These are phyloP conservation scores for Herminia tarsipennalis DNA, from an alignment of 2,888 invertebrate genomes.

Conservation along the genomic window DNA sequence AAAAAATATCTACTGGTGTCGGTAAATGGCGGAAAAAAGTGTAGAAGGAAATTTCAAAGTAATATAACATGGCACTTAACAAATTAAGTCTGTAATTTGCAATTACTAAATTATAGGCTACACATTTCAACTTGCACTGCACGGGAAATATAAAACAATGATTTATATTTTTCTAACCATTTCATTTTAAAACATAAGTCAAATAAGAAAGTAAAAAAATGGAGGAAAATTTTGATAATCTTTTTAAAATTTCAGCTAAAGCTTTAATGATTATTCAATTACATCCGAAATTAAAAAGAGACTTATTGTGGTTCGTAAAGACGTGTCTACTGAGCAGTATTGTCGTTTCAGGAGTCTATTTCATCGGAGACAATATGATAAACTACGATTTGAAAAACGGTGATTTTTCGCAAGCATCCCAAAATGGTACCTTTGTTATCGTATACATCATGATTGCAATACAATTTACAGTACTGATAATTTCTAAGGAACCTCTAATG, in stretches of 20 bases:
- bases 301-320: conserved; percentile 34
- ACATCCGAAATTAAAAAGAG: conserved; percentile 30
- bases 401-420: conserved; percentile 35
- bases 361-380: conserved; percentile 29
- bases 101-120: too few species aligned
- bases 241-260: conserved; percentile 18
- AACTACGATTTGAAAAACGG: conserved; percentile 21
- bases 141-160: too few species aligned
- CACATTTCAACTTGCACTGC: too few species aligned
- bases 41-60: too few species aligned
- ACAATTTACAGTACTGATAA: conserved; percentile 34
- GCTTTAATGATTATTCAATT: conserved; percentile 27
- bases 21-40: too few species aligned
- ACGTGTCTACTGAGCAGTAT: conserved; percentile 12
- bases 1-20: too few species aligned
- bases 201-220: too few species aligned
- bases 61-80: too few species aligned
- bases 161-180: too few species aligned
- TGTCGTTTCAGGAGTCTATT: conserved; percentile 13
- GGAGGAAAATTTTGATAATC: conserved; percentile 37
- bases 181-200: too few species aligned
- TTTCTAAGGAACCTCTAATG: conserved; percentile 33
- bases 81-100: too few species aligned
- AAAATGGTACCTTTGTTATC: conserved; percentile 23
- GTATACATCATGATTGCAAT: conserved; percentile 19